A percentile compares a stretch with the other conserved stretches of the same genome.
These are phyloP conservation scores for Oscheius sp. DNA, from an alignment of 2,888 invertebrate species.

Conservation along the genomic window DNA sequence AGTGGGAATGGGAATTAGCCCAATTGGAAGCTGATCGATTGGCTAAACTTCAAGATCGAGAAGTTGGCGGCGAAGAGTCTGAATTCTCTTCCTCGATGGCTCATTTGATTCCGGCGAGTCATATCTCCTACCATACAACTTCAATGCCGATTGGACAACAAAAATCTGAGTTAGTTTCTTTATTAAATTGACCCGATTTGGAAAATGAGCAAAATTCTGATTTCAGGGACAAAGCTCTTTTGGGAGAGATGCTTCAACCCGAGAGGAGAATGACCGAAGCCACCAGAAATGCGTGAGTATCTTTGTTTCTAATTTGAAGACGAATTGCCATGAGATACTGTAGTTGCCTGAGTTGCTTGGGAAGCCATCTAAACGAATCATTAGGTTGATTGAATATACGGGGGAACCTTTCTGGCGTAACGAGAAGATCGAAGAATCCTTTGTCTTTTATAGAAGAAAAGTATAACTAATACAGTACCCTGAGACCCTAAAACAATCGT, in stretches of 20 bases:
- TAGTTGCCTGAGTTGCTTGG: background rate
- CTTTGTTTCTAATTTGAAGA: background rate
- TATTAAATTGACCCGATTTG: constrained; percentile 12
- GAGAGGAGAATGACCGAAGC: constrained; percentile 13
- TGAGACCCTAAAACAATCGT: constrained; percentile 58
- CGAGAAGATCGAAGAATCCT: background rate
- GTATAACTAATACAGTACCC: constrained; percentile 45
- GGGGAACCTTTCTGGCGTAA: constrained; percentile 11
- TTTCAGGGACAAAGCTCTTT: background rate
- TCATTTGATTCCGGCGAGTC: constrained; percentile 43
- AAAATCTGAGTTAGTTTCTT: constrained; percentile 4
- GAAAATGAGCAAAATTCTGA: constrained; percentile 1
- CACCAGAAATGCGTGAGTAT: constrained; percentile 19
- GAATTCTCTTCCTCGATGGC: constrained; percentile 42
- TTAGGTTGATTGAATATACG: background rate
- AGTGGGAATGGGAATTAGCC: constrained; percentile 54
- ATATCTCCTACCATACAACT: constrained; percentile 48
- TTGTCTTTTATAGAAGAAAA: constrained; percentile 46
- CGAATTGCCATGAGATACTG: background rate
- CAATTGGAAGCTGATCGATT: constrained; percentile 51
- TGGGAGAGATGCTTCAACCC: constrained; percentile 19
- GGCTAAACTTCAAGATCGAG: constrained; percentile 47
- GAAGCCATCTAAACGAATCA: constrained; percentile 19
- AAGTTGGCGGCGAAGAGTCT: constrained; percentile 49
- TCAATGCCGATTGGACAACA: background rate